A percentile compares a stretch with the other conserved stretches of the same genome.
Conservation (phyloP, 2,797 vertebrate species). For the Varecia variegata region DNA sequence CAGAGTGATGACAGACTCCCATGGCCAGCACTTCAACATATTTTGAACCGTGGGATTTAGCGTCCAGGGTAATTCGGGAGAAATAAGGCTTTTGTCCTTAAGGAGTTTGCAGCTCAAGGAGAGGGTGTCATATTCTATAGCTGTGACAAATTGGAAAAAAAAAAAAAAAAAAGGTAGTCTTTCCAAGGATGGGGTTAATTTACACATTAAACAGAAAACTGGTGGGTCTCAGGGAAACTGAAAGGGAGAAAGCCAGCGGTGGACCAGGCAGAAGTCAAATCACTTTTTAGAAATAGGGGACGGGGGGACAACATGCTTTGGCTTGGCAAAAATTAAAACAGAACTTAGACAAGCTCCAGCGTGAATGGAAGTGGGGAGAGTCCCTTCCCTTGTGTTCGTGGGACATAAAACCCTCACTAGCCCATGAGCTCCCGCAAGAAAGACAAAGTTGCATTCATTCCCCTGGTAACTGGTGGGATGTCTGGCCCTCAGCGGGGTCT, state of each 20-base stretch:
- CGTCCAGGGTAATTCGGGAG: not conserved
- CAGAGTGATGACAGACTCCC: not conserved
- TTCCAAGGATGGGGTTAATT: slow-evolving; percentile 10
- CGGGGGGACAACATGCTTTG: not conserved
- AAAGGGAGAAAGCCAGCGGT: slow-evolving; percentile 2
- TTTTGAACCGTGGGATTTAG: not conserved
- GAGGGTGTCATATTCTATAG: not conserved
- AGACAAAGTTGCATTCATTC: not conserved
- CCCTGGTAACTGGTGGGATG: not conserved
- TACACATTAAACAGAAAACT: not conserved
- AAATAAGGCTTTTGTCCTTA: not conserved
- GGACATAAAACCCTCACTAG: not conserved
- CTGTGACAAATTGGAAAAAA: not conserved
- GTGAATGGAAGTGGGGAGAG: not conserved
- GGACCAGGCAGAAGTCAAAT: not conserved
- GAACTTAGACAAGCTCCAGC: not conserved
- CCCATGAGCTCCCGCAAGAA: not conserved
- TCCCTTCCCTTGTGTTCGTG: not conserved
- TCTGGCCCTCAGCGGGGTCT: not conserved
- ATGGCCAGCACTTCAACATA: not conserved
- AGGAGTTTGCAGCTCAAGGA: not conserved
- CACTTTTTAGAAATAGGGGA: not conserved
- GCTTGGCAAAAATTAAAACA: not conserved
- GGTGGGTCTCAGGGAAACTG: not conserved
- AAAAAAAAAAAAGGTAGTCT: not conserved